These are phyloP conservation scores for Heliangelus exortis DNA, from an alignment of 2,797 vertebrate species.

Conservation along the genomic window DNA sequence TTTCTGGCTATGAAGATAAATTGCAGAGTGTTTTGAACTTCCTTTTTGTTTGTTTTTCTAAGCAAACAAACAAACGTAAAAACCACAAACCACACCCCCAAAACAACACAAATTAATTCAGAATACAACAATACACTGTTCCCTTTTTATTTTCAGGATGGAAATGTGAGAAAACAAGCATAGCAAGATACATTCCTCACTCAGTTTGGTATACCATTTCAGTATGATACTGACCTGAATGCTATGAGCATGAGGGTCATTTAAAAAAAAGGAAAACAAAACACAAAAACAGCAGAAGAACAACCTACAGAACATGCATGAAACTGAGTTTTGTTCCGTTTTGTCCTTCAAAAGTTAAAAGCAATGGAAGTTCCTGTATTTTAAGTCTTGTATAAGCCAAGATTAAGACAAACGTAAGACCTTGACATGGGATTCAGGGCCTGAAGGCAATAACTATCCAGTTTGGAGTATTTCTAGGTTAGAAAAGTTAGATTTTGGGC, in stretches of 20 bases:
- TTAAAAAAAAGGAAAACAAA: background rate
- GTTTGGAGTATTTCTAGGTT: background rate
- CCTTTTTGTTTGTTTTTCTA: no score
- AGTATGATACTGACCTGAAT: background rate
- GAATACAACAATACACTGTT: background rate
- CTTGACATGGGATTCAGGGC: background rate
- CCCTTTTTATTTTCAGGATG: background rate
- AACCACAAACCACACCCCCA: no score
- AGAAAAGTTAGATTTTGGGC: background rate
- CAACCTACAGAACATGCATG: background rate
- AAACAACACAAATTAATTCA: background rate
- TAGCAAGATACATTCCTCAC: fast-evolving
- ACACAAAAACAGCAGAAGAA: background rate
- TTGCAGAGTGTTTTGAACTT: background rate
- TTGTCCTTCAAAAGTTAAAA: background rate
- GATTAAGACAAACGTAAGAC: background rate
- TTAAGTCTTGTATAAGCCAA: background rate
- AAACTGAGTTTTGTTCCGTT: background rate
- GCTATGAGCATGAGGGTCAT: background rate
- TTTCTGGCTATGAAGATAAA: fast-evolving
- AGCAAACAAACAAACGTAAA: background rate
- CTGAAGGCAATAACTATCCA: background rate
- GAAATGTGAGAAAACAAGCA: background rate
- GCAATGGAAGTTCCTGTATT: background rate
- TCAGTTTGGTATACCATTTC: fast-evolving